These are phyloP conservation scores for Macrobrachium rosenbergii DNA, from an alignment of 1,140 invertebrate genomes.

Conservation along the genomic window DNA sequence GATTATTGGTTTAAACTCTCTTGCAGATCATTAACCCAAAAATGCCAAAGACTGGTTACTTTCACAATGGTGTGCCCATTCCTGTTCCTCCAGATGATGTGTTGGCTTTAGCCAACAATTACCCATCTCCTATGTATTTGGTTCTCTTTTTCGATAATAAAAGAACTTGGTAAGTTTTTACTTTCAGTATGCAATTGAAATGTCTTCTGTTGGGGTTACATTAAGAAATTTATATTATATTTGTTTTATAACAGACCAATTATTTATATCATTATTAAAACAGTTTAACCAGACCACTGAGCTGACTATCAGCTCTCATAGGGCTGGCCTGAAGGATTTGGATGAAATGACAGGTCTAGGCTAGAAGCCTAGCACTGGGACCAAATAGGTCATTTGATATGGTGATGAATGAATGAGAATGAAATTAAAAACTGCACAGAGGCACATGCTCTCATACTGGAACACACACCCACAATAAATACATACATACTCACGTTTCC, in stretches of 20 bases:
- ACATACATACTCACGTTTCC: too few relatives aligned
- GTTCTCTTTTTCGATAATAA: constrained; percentile 97
- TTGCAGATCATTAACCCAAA: constrained; percentile 90
- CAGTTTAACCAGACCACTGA: too few relatives aligned
- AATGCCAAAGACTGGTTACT: constrained; percentile 88
- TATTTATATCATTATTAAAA: constrained; percentile 44
- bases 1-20: constrained; percentile 38
- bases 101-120: constrained; percentile 84
- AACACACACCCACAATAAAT: too few relatives aligned
- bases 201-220: background rate
- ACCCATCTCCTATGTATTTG: constrained; percentile 85
- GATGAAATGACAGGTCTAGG: too few relatives aligned
- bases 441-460: too few relatives aligned
- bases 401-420: too few relatives aligned
- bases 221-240: too few relatives aligned
- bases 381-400: too few relatives aligned
- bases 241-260: constrained; percentile 41
- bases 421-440: too few relatives aligned
- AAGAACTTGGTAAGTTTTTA: constrained; percentile 83
- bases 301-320: too few relatives aligned
- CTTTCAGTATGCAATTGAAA: constrained; percentile 1
- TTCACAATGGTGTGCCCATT: constrained; percentile 93
- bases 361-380: too few relatives aligned
- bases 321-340: too few relatives aligned
- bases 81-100: constrained; percentile 94